Percentiles rank a stretch among this genome's conserved stretches.
Conservation (phyloP, 2,797 vertebrate species). For the Helostoma temminkii region DNA sequence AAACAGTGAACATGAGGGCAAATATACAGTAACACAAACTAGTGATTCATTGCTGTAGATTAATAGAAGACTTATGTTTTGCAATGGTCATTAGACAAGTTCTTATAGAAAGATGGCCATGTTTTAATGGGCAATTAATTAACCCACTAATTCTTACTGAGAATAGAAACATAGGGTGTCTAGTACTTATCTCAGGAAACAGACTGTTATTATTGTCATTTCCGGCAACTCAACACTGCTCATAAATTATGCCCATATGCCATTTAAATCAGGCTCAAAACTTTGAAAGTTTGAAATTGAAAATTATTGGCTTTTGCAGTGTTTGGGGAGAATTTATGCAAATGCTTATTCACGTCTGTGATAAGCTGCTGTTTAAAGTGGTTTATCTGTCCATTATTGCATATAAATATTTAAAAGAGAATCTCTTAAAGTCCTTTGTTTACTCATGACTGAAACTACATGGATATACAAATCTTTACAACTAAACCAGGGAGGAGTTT, state of each 20-base stretch:
- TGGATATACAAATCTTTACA: neutral
- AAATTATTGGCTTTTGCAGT: neutral
- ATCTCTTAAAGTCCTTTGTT: neutral
- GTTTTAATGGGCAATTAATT: too few species aligned
- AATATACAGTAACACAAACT: neutral
- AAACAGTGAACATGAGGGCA: neutral
- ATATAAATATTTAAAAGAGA: neutral
- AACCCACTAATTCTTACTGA: neutral
- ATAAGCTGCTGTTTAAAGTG: neutral
- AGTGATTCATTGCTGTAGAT: neutral
- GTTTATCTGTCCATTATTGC: neutral
- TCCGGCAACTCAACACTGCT: neutral
- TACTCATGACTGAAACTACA: conserved; percentile 11
- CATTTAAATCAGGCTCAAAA: conserved; percentile 7
- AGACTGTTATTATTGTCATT: neutral
- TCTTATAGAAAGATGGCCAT: neutral
- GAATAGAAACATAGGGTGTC: neutral
- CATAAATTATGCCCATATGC: neutral
- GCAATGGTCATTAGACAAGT: neutral
- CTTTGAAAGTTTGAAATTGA: too few species aligned
- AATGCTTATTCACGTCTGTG: neutral
- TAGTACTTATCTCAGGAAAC: neutral
- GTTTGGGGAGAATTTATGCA: conserved; percentile 3
- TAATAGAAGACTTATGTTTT: neutral
- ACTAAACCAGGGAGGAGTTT: conserved; percentile 6